phyloP scores from a whole-genome alignment of 2,888 invertebrate species.

The Tethea ocularis region DNA sequence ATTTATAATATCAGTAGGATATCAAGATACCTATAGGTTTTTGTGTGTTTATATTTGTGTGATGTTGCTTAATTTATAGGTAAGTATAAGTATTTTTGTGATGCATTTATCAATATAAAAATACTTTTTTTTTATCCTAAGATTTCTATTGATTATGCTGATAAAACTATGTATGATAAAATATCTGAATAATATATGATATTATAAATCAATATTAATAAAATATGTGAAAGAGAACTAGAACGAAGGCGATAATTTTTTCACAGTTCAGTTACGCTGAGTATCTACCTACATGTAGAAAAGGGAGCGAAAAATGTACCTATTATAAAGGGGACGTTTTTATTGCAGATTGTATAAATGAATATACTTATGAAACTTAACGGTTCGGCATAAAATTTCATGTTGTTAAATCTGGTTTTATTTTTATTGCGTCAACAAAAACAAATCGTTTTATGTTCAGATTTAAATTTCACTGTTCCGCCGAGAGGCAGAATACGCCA shows the following conservation, averaged over 20 bases:
- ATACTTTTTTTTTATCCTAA: too few relatives aligned
- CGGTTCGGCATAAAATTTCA: conserved; percentile 51
- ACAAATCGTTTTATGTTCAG: conserved; percentile 72
- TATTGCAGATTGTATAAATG: conserved; percentile 28
- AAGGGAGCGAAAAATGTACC: conserved; percentile 16
- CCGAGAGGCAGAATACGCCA: conserved; percentile 50
- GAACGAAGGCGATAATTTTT: conserved; percentile 2
- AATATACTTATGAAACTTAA: conserved; percentile 50
- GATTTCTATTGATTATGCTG: too few relatives aligned
- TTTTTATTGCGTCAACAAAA: conserved; percentile 71
- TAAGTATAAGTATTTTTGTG: too few relatives aligned
- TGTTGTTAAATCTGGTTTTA: conserved; percentile 65
- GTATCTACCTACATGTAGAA: conserved; percentile 6
- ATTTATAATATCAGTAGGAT: too few relatives aligned
- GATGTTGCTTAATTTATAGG: too few relatives aligned
- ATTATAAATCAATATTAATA: not conserved
- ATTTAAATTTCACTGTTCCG: conserved; percentile 71
- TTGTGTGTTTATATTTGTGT: too few relatives aligned
- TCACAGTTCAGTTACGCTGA: conserved; percentile 3
- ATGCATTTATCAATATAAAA: too few relatives aligned
- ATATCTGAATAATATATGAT: not conserved
- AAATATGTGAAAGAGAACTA: not conserved
- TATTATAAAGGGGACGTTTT: conserved; percentile 21
- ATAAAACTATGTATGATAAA: not conserved
- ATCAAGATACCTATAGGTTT: too few relatives aligned